phyloP scores from a whole-genome alignment of 2,888 invertebrate genomes.

The Leptinotarsa peninsularis region DNA sequence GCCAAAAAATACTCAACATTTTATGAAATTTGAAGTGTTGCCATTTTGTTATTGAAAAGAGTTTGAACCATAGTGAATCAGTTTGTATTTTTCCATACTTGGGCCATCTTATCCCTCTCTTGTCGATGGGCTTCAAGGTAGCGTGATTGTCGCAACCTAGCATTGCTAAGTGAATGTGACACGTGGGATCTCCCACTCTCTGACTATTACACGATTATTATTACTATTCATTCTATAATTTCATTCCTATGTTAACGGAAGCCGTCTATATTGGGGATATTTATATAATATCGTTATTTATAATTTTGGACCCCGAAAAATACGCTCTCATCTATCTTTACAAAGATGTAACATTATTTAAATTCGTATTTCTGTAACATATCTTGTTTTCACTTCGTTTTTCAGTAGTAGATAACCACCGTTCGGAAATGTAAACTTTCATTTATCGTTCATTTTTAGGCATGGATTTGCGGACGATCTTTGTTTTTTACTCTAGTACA shows the following conservation, averaged over 20 bases:
- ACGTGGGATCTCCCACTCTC: conserved; percentile 62
- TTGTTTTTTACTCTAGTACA: conserved; percentile 27
- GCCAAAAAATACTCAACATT: background rate
- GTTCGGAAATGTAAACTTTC: too few relatives aligned
- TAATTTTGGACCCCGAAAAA: background rate
- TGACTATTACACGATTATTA: conserved; percentile 69
- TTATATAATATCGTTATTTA: too few relatives aligned
- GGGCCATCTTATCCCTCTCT: background rate
- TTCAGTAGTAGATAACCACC: background rate
- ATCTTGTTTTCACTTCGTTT: conserved; percentile 1
- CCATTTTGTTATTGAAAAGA: background rate
- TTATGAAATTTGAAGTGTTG: background rate
- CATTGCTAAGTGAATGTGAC: conserved; percentile 67
- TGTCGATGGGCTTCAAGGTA: conserved; percentile 35
- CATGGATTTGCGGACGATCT: background rate
- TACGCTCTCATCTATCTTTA: conserved; percentile 43
- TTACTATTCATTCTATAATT: conserved; percentile 66
- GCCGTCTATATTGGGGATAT: too few relatives aligned
- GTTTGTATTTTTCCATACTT: conserved; percentile 1
- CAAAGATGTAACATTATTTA: conserved; percentile 43
- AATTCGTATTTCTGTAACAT: conserved; percentile 28
- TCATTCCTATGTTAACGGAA: too few relatives aligned
- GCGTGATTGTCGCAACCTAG: conserved; percentile 53
- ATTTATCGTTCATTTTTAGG: too few relatives aligned
- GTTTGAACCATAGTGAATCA: background rate